These are phyloP conservation scores for Drosophila cardini DNA, from an alignment of 1,140 invertebrate species.

Conservation along the genomic window DNA sequence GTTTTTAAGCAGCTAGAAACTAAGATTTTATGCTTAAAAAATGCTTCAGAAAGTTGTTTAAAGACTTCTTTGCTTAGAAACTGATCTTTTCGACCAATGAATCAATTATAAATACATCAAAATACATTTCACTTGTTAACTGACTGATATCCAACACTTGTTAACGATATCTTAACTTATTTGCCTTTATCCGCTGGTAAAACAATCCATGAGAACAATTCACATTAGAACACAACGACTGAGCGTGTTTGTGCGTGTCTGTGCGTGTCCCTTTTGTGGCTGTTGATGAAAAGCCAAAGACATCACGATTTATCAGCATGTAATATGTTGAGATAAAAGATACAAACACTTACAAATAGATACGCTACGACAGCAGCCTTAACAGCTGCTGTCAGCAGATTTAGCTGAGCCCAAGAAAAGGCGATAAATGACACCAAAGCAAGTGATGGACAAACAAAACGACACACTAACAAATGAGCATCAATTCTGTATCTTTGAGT, in stretches of 20 bases:
- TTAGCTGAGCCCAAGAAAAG: slow-evolving; percentile 56
- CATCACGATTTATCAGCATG: slow-evolving; percentile 70
- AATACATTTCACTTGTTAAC: neutral
- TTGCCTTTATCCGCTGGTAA: neutral
- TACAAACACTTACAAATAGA: slow-evolving; percentile 26
- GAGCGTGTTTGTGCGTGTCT: neutral
- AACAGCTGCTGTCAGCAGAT: slow-evolving; percentile 63
- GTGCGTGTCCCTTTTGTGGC: slow-evolving; percentile 12
- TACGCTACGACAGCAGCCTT: slow-evolving; percentile 23
- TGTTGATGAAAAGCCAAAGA: slow-evolving; percentile 31
- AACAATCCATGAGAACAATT: neutral
- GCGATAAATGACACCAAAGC: slow-evolving; percentile 62
- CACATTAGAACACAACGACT: neutral
- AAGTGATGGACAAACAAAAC: slow-evolving; percentile 55
- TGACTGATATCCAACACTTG: neutral
- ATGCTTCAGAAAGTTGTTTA: no score
- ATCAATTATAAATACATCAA: no score
- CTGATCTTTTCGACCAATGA: no score
- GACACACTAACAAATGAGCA: slow-evolving; percentile 53
- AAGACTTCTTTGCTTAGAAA: no score
- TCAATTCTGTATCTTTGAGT: slow-evolving; percentile 1
- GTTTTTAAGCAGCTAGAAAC: neutral
- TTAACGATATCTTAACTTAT: neutral
- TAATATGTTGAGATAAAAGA: slow-evolving; percentile 69
- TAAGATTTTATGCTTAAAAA: no score